Percentiles rank a stretch among this genome's conserved stretches.
Conservation (phyloP, 1,140 invertebrate species). For the Phocides pigmalion region DNA sequence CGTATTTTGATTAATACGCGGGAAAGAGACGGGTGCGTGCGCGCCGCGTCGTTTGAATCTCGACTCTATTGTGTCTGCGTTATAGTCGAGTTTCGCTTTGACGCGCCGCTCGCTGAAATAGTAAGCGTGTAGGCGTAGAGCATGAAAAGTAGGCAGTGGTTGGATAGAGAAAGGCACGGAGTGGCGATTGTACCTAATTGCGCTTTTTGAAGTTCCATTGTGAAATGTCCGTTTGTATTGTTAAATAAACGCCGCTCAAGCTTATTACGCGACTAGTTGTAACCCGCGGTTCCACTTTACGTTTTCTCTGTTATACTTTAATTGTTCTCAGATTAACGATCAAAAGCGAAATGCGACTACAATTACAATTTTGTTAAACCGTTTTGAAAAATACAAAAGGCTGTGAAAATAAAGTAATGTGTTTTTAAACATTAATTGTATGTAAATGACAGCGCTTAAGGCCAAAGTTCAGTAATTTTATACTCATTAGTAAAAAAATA, state of each 20-base stretch:
- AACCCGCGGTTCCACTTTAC: constrained; percentile 18
- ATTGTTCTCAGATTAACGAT: constrained; percentile 20
- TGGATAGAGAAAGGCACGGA: constrained; percentile 70
- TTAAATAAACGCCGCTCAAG: constrained; percentile 35
- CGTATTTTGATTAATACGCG: constrained; percentile 83
- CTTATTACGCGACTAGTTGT: constrained; percentile 33
- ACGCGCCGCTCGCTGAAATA: constrained; percentile 66
- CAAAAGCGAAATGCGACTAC: not conserved
- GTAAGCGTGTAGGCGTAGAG: constrained; percentile 78
- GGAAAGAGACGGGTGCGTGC: constrained; percentile 80
- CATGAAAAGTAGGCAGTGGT: constrained; percentile 81
- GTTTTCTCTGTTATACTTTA: constrained; percentile 15
- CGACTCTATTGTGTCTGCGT: constrained; percentile 45
- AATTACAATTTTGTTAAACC: not conserved
- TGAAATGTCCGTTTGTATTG: constrained; percentile 51
- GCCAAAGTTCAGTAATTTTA: not conserved
- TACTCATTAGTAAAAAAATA: not conserved
- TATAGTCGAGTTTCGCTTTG: constrained; percentile 60
- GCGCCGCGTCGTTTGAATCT: constrained; percentile 44
- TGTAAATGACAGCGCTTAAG: no score
- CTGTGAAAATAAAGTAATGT: not conserved
- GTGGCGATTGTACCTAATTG: constrained; percentile 64
- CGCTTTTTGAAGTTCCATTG: constrained; percentile 55
- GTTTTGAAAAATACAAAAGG: not conserved
- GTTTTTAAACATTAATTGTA: not conserved